Evolutionary conservation across 1,140 invertebrate species (phyloP).

Genomic region (Cydia pomonella): DNA sequence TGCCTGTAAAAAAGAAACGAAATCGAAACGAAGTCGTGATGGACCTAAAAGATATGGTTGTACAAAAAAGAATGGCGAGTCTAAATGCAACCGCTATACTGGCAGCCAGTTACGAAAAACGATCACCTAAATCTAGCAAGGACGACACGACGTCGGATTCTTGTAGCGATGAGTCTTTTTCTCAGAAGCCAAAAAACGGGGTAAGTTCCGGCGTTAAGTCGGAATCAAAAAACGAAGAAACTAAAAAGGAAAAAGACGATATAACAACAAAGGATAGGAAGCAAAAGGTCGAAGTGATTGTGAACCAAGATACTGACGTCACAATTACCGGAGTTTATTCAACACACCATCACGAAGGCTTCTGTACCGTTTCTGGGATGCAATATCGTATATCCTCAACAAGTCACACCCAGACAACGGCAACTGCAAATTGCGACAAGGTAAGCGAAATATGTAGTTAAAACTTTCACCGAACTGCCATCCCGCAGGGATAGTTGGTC

Average conservation of each 20-base stretch:
- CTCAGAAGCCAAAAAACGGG: constrained; percentile 77
- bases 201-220: constrained; percentile 74
- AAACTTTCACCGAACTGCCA: constrained; percentile 11
- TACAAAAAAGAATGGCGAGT: constrained; percentile 95
- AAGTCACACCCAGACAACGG: constrained; percentile 88
- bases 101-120: constrained; percentile 93
- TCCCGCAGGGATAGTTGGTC: not conserved
- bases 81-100: constrained; percentile 95
- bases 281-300: constrained; percentile 85
- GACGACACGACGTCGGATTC: constrained; percentile 80
- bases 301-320: constrained; percentile 92
- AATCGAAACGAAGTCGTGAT: constrained; percentile 86
- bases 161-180: constrained; percentile 79
- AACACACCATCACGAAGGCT: constrained; percentile 89
- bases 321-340: constrained; percentile 91
- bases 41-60: constrained; percentile 93
- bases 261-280: constrained; percentile 79
- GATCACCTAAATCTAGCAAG: constrained; percentile 81
- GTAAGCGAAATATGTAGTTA: constrained; percentile 48
- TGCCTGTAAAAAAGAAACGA: constrained; percentile 72
- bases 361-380: constrained; percentile 90
- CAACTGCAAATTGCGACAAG: constrained; percentile 86
- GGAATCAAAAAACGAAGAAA: constrained; percentile 81
- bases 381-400: constrained; percentile 90
- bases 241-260: constrained; percentile 81